Conservation (phyloP, 2,797 vertebrate genomes). For the Macropus fuliginosus region DNA sequence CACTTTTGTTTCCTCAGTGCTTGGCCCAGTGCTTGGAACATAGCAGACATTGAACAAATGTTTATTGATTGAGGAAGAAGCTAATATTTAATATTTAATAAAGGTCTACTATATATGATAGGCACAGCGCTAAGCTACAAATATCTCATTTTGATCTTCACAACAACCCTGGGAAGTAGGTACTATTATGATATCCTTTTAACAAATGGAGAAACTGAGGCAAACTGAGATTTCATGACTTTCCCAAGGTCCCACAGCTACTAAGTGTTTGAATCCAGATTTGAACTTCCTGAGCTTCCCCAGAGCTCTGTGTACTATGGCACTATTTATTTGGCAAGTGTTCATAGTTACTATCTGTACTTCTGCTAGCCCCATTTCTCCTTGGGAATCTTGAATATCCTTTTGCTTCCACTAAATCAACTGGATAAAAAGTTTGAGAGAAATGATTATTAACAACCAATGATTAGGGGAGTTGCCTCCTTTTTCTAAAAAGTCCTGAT, state of each 20-base stretch:
- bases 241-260: neutral
- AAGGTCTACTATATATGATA: neutral
- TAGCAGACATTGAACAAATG: neutral
- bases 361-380: neutral
- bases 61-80: neutral
- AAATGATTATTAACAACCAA: neutral
- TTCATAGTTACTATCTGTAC: neutral
- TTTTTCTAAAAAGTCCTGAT: neutral
- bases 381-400: neutral
- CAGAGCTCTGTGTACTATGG: neutral
- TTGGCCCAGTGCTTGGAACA: neutral
- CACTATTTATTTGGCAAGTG: neutral
- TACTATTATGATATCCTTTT: neutral
- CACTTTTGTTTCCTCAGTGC: neutral
- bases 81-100: neutral
- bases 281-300: neutral
- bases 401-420: neutral
- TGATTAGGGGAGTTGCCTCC: neutral
- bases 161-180: neutral
- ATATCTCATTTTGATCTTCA: neutral
- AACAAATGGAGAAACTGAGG: neutral
- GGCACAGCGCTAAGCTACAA: neutral
- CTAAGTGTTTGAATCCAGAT: neutral
- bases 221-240: neutral
- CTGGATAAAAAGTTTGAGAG: neutral